Evolutionary conservation across 2,888 invertebrate genomes (phyloP).

Genomic region (Drosophila fungiperda): DNA sequence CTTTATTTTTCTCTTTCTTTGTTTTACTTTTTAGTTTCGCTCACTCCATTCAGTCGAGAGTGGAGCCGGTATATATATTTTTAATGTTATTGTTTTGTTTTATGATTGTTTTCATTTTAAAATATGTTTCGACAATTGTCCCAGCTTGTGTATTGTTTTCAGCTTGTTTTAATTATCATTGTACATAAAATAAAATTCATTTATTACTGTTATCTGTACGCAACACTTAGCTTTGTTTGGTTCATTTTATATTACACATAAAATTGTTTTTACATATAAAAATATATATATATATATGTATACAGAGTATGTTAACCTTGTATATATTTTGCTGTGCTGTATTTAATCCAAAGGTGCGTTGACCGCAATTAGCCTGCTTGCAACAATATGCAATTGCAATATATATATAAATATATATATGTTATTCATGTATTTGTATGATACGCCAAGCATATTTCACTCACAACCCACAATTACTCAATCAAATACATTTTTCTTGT

Average conservation of each 20-base stretch:
- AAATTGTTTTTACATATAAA: too few relatives aligned
- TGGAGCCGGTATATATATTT: constrained; percentile 63
- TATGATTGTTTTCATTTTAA: constrained; percentile 35
- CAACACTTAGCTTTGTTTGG: constrained; percentile 8
- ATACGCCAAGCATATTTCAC: constrained; percentile 5
- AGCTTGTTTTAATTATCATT: constrained; percentile 39
- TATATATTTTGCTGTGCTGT: constrained; percentile 16
- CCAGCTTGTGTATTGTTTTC: constrained; percentile 24
- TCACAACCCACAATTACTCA: constrained; percentile 15
- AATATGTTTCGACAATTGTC: constrained; percentile 15
- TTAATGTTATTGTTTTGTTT: constrained; percentile 52
- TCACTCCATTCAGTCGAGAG: constrained; percentile 42
- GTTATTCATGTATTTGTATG: constrained; percentile 4
- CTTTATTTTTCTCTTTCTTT: constrained; percentile 8
- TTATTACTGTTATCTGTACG: constrained; percentile 34
- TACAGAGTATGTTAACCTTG: constrained; percentile 16
- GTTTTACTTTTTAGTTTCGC: constrained; percentile 5
- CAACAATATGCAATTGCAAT: constrained; percentile 23
- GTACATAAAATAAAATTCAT: constrained; percentile 6
- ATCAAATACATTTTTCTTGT: constrained; percentile 23
- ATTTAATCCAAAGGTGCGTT: constrained; percentile 52
- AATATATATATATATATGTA: background rate
- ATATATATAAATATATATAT: background rate
- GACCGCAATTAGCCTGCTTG: constrained; percentile 47
- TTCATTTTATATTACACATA: constrained; percentile 11